Evolutionary conservation across 2,888 invertebrate genomes (phyloP).

Genomic region (Galerucella pusilla): DNA sequence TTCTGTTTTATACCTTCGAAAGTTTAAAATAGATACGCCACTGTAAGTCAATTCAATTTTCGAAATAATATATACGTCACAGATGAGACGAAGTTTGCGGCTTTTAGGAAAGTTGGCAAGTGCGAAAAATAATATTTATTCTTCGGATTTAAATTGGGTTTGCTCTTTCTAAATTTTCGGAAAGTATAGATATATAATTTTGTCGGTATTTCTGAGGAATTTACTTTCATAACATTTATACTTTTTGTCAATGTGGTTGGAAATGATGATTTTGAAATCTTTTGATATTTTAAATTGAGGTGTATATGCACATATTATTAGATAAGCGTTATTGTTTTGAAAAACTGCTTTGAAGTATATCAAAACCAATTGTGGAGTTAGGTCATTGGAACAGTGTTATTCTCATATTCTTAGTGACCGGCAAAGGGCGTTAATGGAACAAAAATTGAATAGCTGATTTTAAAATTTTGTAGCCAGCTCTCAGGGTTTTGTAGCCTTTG

Average conservation of each 20-base stretch:
- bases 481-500: too few relatives aligned
- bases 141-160: constrained; percentile 41
- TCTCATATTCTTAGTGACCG: too few relatives aligned
- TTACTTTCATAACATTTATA: constrained; percentile 31
- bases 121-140: constrained; percentile 63
- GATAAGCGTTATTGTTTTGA: not conserved
- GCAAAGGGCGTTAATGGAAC: too few relatives aligned
- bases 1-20: too few relatives aligned
- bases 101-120: constrained; percentile 51
- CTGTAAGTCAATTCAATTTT: constrained; percentile 50
- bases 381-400: too few relatives aligned
- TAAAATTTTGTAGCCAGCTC: too few relatives aligned
- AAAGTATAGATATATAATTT: constrained; percentile 10
- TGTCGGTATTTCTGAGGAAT: constrained; percentile 31
- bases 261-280: constrained; percentile 9
- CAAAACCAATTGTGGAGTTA: too few relatives aligned
- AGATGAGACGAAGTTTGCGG: constrained; percentile 38
- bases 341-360: not conserved
- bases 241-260: constrained; percentile 5
- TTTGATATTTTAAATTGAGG: not conserved
- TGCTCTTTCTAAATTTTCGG: constrained; percentile 28
- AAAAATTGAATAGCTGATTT: too few relatives aligned
- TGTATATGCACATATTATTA: not conserved
- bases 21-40: constrained; percentile 26
- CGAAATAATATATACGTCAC: constrained; percentile 43